Base-by-base conservation (phyloP, 2,797 vertebrate genomes). In the Knipowitschia caucasica region DNA sequence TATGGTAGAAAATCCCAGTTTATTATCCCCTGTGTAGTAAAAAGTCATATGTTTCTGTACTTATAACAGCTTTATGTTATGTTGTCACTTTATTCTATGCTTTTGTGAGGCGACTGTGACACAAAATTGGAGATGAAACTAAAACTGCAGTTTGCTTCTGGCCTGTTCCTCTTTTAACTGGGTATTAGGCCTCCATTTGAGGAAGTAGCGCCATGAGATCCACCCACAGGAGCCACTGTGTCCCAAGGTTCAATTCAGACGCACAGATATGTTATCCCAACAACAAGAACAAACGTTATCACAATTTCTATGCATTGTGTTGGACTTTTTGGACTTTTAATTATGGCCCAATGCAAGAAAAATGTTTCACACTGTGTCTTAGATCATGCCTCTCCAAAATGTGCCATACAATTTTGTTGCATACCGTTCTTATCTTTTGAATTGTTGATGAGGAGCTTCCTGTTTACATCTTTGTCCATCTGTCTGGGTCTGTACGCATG, bases 121-220 rank as follows among this genome's bases (percentile, higher is more conserved):
- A 65, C 56, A 51, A 62, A 25, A 31, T 40, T 56, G 36, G 34
- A 47, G 64, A 45, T 1, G 66, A 85, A 88, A 86, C 77, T 67
- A 88, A 88, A 89, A 89, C 80, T 72, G 77, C 89, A 82, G 84
- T 87, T 83, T 74, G 67, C 80, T 82, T 57, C 65, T 24, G 15
- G 2, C 43, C 69, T 72, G 84, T 91, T 90, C 89, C 88, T 67
- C 77, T 89, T 90, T 89, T 86, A 71, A 36, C 74, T 20, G 61
- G 63, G 59, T 67, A 64, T 71, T 66, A 64, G 80, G 80, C 75
- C 75, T 77, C 53, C 2, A 66, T 74, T 78, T 80, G 84, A 80
- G 89, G 89, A 91, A 91, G 83, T 83, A 44, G 14, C 68, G 69
- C 78, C 66, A 73, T 79, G 80, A 79, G 71, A 64, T 71, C 73